Conservation (phyloP, 2,888 invertebrate genomes). For the Podotricha telesiphe region DNA sequence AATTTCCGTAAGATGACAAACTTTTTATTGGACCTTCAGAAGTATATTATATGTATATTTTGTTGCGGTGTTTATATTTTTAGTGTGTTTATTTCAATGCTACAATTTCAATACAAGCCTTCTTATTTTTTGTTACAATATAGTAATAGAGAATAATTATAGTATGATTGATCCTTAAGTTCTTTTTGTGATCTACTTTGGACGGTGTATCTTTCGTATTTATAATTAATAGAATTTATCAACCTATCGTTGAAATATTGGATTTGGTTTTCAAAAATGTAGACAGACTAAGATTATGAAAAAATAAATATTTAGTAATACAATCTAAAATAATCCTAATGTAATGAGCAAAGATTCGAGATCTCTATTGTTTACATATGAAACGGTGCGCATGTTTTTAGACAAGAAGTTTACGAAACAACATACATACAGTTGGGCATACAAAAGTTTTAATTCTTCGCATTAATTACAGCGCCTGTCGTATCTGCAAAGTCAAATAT, state of each 20-base stretch:
- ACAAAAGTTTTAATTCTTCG: constrained; percentile 75
- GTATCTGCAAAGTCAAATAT: constrained; percentile 70
- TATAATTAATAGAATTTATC: too few relatives aligned
- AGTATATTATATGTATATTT: too few relatives aligned
- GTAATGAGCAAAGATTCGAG: constrained; percentile 11
- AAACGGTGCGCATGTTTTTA: constrained; percentile 39
- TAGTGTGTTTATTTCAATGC: too few relatives aligned
- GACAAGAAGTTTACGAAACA: constrained; percentile 39
- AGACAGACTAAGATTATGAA: background rate
- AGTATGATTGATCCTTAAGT: too few relatives aligned
- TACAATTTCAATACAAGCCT: too few relatives aligned
- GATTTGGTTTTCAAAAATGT: too few relatives aligned
- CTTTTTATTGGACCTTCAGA: too few relatives aligned
- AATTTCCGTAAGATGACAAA: too few relatives aligned
- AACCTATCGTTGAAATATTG: too few relatives aligned
- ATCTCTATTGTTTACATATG: constrained; percentile 28
- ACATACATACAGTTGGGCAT: constrained; percentile 49
- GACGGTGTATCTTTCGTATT: too few relatives aligned
- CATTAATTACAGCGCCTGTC: constrained; percentile 72
- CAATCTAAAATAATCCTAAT: background rate
- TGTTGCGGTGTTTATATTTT: too few relatives aligned
- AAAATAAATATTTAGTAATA: background rate
- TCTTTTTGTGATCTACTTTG: too few relatives aligned
- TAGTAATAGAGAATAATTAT: background rate
- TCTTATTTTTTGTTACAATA: background rate